phyloP scores from a whole-genome alignment of 2,888 invertebrate species.

The Lymantria dispar region DNA sequence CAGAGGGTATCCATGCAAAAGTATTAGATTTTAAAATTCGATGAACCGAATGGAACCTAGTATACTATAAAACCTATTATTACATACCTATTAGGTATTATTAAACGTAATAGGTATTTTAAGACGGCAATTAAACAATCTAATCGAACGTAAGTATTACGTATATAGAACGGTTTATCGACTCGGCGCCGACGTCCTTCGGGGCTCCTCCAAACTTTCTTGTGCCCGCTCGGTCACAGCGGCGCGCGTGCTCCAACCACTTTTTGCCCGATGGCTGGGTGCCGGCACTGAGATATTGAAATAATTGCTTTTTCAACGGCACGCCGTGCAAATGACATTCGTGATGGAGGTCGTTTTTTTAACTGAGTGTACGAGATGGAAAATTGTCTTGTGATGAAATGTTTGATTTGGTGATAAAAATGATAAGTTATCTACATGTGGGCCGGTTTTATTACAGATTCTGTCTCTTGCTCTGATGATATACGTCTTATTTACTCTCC shows the following conservation, averaged over 20 bases:
- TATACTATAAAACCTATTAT: too few species aligned
- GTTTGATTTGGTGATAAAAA: constrained; percentile 54
- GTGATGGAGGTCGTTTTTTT: constrained; percentile 81
- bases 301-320: constrained; percentile 81
- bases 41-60: too few species aligned
- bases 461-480: too few species aligned
- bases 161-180: constrained; percentile 22
- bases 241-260: constrained; percentile 70
- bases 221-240: constrained; percentile 49
- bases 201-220: constrained; percentile 66
- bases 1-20: too few species aligned
- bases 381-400: constrained; percentile 73
- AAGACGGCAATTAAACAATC: background rate
- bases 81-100: too few species aligned
- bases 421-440: constrained; percentile 17
- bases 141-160: background rate
- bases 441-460: background rate
- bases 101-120: too few species aligned
- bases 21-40: too few species aligned
- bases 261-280: constrained; percentile 66
- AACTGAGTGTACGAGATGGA: constrained; percentile 60
- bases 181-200: constrained; percentile 50
- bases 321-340: constrained; percentile 82
- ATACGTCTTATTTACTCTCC: too few species aligned
- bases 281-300: constrained; percentile 76